Base-by-base conservation (phyloP, 2,888 invertebrate species). In the Sarcophaga caerulescens region DNA sequence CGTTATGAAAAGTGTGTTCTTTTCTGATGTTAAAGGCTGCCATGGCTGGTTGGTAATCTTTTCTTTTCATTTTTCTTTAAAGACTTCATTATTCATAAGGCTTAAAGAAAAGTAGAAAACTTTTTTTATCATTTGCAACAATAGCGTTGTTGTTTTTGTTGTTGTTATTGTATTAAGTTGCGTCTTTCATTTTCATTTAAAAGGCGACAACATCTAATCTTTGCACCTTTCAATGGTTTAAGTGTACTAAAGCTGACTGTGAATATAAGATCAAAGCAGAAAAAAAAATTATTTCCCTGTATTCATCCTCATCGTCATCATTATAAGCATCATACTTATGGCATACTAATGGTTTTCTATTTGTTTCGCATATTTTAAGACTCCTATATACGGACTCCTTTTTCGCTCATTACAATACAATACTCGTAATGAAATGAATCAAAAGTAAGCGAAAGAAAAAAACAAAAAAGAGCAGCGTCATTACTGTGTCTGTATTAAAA, bases 141-240 rank as follows among this genome's bases (percentile, higher is more conserved):
- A 35, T 35, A 35, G 35, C 35, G 8, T 35, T 35, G 35, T 35
- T 35, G 80, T 68, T 74, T 1, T 35, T 35, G 35, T 35, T 35
- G 80, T 68, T 74, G 6, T 25, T 35, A 8, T 35, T 35, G 35
- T 35, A 35, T 35, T 35, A 35, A 35, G 73, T 35, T 73, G 59
- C 74, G 44, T 81, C 47, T 82, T 73, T 83, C 47, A 75, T 63
- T 84, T 84, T 75, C 57, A 84, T 75, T 84, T 75, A 60, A 81
- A 84, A 76, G 79, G 85, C 87, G 84, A 81, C 85, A 85, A 81
- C 78, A 81, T 84, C 84, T 84, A 84, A 86, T 86, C 84, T 86
- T 84, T 80, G 80, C 85, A 86, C 85, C 84, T 86, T 86, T 84
- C 85, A 84, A 86, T 86, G 74, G 69, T 65, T 84, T 77, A 86